These are phyloP conservation scores for Vesta saturnalis DNA, from an alignment of 2,888 invertebrate genomes.

Conservation along the genomic window DNA sequence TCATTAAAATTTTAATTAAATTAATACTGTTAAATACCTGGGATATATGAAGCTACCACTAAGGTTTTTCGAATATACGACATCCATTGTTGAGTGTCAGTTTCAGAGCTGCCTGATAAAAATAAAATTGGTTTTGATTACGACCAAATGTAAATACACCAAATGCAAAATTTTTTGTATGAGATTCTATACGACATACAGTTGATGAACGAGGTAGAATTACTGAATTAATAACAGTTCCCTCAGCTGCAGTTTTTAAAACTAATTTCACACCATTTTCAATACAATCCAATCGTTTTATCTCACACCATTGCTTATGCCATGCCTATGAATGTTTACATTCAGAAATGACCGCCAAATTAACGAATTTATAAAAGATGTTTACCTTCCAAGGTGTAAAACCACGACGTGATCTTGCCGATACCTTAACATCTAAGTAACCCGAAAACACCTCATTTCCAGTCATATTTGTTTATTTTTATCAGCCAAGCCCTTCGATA, in stretches of 20 bases:
- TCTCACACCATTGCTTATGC: constrained; percentile 74
- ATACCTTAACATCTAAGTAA: constrained; percentile 72
- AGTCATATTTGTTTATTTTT: constrained; percentile 42
- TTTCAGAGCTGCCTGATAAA: constrained; percentile 71
- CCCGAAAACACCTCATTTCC: constrained; percentile 63
- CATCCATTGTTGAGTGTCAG: constrained; percentile 77
- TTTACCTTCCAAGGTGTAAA: constrained; percentile 73
- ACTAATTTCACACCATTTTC: constrained; percentile 67
- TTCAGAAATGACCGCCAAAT: constrained; percentile 23
- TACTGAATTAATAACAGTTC: constrained; percentile 60
- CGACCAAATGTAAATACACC: constrained; percentile 70
- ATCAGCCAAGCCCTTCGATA: constrained; percentile 4
- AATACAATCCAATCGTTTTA: constrained; percentile 67
- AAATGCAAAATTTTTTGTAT: constrained; percentile 74
- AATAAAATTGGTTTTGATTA: constrained; percentile 72
- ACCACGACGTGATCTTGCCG: constrained; percentile 68
- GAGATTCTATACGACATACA: constrained; percentile 72
- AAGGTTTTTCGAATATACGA: constrained; percentile 68
- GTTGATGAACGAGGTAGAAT: constrained; percentile 69
- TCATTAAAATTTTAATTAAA: neutral
- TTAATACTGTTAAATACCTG: constrained; percentile 48
- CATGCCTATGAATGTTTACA: constrained; percentile 64
- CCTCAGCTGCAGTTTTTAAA: constrained; percentile 64
- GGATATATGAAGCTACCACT: constrained; percentile 58
- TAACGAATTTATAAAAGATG: constrained; percentile 43